A percentile compares a stretch with the other conserved stretches of the same genome.
phyloP scores from a whole-genome alignment of 2,797 vertebrate genomes.

The Acanthis flammea region DNA sequence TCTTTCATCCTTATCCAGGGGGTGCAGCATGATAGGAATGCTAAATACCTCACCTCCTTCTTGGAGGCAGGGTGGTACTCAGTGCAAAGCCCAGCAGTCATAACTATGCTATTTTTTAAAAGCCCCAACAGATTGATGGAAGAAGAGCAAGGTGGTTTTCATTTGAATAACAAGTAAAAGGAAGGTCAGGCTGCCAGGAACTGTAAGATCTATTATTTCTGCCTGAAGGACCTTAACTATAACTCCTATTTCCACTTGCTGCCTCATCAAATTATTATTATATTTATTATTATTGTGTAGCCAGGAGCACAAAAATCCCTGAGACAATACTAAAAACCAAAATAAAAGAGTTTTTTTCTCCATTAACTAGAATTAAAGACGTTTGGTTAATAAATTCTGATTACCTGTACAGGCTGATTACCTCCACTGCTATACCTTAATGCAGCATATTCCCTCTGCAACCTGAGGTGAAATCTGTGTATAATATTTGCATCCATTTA shows the following conservation, averaged over 20 bases:
- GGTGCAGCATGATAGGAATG: not conserved
- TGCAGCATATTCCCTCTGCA: not conserved
- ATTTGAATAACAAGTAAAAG: not conserved
- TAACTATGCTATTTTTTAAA: not conserved
- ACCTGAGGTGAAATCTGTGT: not conserved
- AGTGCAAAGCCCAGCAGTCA: not conserved
- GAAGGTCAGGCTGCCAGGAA: not conserved
- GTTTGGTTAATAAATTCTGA: not conserved
- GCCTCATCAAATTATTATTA: not conserved
- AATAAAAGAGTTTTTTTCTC: not conserved
- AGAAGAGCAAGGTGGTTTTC: not conserved
- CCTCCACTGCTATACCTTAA: not conserved
- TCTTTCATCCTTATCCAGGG: not conserved
- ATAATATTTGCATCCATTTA: not conserved
- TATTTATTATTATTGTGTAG: too few relatives aligned
- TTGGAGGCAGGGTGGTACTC: not conserved
- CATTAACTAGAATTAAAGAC: not conserved
- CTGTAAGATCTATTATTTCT: not conserved
- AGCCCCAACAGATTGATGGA: not conserved
- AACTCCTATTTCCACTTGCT: not conserved
- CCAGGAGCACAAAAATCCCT: not conserved
- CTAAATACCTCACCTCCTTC: not conserved
- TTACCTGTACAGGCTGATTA: not conserved
- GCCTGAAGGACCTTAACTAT: not conserved
- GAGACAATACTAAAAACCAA: not conserved